phyloP scores from a whole-genome alignment of 2,113 vertebrate genomes.

The Siphamia tubifer region DNA sequence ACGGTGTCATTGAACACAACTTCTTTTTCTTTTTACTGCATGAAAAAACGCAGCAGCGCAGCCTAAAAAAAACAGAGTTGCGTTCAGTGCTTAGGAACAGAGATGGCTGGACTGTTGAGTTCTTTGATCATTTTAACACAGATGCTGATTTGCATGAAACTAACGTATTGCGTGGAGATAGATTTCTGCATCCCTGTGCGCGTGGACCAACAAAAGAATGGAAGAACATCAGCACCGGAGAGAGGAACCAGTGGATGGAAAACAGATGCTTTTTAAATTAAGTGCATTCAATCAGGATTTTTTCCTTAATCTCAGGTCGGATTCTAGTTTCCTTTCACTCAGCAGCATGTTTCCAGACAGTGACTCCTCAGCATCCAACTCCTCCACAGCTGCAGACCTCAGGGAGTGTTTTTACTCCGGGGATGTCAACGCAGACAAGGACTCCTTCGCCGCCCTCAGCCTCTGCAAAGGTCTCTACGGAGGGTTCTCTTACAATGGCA shows the following conservation, averaged over 20 bases:
- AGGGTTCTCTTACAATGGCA: slow-evolving; percentile 87
- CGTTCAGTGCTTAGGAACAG: slow-evolving; percentile 27
- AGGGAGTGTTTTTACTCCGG: slow-evolving; percentile 92
- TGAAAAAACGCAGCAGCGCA: neutral
- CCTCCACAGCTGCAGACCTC: slow-evolving; percentile 59
- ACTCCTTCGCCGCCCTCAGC: slow-evolving; percentile 91
- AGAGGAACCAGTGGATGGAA: slow-evolving; percentile 55
- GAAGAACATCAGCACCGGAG: slow-evolving; percentile 62
- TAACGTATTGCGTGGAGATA: slow-evolving; percentile 69
- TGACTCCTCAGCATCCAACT: slow-evolving; percentile 55
- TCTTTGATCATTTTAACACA: slow-evolving; percentile 37
- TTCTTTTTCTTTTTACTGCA: slow-evolving; percentile 3
- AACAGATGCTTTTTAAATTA: slow-evolving; percentile 79
- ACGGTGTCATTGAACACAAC: slow-evolving; percentile 38
- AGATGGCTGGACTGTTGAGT: slow-evolving; percentile 60
- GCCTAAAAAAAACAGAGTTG: neutral
- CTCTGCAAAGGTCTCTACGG: slow-evolving; percentile 90
- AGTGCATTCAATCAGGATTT: slow-evolving; percentile 89
- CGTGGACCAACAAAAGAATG: slow-evolving; percentile 79
- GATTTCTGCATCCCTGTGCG: slow-evolving; percentile 85
- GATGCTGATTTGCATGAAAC: slow-evolving; percentile 44
- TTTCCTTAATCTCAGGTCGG: slow-evolving; percentile 84
- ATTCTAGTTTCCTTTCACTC: slow-evolving; percentile 87
- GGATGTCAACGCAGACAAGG: slow-evolving; percentile 87
- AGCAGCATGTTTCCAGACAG: slow-evolving; percentile 67